Evolutionary conservation across 35 echinoderm and acorn worm genomes (phyloP), one percentile per base, ranked within the genome.

Genomic region (Eucidaris tribuloides): DNA sequence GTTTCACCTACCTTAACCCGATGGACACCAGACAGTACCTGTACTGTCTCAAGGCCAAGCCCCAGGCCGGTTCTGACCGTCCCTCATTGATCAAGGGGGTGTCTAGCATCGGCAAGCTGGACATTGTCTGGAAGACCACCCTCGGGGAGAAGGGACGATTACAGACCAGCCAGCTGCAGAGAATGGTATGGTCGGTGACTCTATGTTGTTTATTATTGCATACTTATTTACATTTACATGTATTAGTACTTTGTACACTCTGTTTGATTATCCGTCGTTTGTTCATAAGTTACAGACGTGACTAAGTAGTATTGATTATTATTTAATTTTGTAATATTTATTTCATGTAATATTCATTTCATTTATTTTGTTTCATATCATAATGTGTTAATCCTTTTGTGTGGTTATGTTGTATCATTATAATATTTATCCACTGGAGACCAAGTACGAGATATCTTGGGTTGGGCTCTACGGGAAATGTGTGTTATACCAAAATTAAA

Each of bases 1-100:
- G 62, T 45, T 90, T 99, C n/a, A 99, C 77, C 0, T 99, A 99
- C 45, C 46, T 99, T 1, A 99, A 99, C 44, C 91, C 96, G 0
- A 89, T 99, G 90, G 96, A 99, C 58, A 93, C 91, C 1, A 93
- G 96, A 58, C 96, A 99, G 84, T 99, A 99, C 62, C 82, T 99
- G 29, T 99, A 93, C 71, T 90, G 96, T 49, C 74, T 99, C 42
- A 93, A 86, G 30, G 86, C 91, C 46, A 93, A 99, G 48, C 85
- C 91, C 17, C 64, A 59, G 38, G 81, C 88, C 33, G 90, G 90
- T 35, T 35, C 90, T 52, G 87, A 93, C 40, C 89, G 87, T 41
- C 82, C 82, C 15, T 55, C 78, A 19, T 63, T 93, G 54, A 90
- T 85, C 42, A 99, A 99, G 46, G 96, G 96, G 0, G 96, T 99